Evolutionary conservation across 1,140 invertebrate genomes (phyloP).

Genomic region (Micrasema minimum): DNA sequence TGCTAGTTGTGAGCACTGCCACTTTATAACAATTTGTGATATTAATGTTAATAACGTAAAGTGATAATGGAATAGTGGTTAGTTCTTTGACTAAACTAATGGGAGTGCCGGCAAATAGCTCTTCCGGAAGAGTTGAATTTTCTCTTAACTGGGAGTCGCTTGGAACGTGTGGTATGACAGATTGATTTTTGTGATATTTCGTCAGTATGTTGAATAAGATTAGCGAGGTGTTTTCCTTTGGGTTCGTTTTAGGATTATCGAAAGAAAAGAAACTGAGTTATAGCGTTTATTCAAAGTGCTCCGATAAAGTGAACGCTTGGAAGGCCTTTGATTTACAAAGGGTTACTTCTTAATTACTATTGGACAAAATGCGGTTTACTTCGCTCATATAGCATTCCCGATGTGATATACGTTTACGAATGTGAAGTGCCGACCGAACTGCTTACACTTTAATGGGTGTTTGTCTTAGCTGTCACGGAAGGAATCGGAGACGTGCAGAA

Average conservation of each 20-base stretch:
- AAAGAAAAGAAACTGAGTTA: slow-evolving; percentile 30
- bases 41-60: slow-evolving; percentile 27
- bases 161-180: slow-evolving; percentile 46
- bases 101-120: slow-evolving; percentile 40
- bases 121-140: slow-evolving; percentile 46
- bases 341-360: slow-evolving; percentile 40
- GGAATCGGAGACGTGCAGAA: slow-evolving; percentile 64
- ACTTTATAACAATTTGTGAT: slow-evolving; percentile 39
- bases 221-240: slow-evolving; percentile 35
- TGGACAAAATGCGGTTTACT: slow-evolving; percentile 44
- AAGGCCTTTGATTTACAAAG: slow-evolving; percentile 38
- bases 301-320: slow-evolving; percentile 37
- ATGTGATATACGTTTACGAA: slow-evolving; percentile 55
- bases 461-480: slow-evolving; percentile 66
- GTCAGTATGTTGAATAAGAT: slow-evolving; percentile 45
- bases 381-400: slow-evolving; percentile 35
- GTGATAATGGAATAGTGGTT: slow-evolving; percentile 31
- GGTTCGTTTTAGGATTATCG: slow-evolving; percentile 33
- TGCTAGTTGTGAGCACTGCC: slow-evolving; percentile 50
- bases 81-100: slow-evolving; percentile 35
- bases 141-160: slow-evolving; percentile 38
- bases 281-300: slow-evolving; percentile 21
- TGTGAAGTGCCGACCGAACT: slow-evolving; percentile 58
- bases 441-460: slow-evolving; percentile 66
- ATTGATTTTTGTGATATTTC: slow-evolving; percentile 45